Base-by-base conservation (phyloP, 2,888 invertebrate species). In the Cactoblastis cactorum region DNA sequence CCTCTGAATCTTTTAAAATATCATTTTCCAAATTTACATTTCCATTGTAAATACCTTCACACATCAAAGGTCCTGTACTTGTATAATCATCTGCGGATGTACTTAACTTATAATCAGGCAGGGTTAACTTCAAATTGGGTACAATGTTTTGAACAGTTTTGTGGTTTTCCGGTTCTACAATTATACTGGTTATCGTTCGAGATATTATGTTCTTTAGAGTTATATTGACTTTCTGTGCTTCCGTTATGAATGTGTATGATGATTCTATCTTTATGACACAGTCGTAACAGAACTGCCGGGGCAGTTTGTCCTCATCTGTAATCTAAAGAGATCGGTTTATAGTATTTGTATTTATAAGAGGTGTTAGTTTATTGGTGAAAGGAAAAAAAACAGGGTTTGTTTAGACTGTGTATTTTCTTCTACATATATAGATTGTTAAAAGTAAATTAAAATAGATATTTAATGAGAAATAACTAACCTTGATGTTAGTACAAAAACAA, bases 251-350 rank as follows among this genome's bases (percentile, higher is more conserved):
- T 37, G 76, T 80, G 61, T 82, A 90, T 37, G 85, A 83, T 1
- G 83, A 84, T 60, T 91, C 85, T 60, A 91, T 83, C 67, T 85
- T 85, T 1, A 80, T 79, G 28, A 80, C 68, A 51, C 91, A 91
- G 51, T 86, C 76, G 39, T 81, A 83, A 58, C 91, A 91, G 49
- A 91, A 83, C 32, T 86, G 85, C 51, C 81, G 86, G 1, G 91
- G 90, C n/a, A 91, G 67, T 24, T 71, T 72, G 49, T 91, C 90
- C 37, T 80, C 76, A 17, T 81, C 74, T 53, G 69, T 56, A 33
- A 83, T 65, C 86, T 87, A 63, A 57, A 71, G 11, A 33, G 11
- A 17, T 35, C 37, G 43, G 22, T 32, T 22, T 37, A 4, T 3
- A 22, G 22, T 6, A 22, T 6, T 3, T 4, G 6, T 4, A 6